Evolutionary conservation across 2,797 vertebrate species (phyloP).

Genomic region (Semaprochilodus insignis): DNA sequence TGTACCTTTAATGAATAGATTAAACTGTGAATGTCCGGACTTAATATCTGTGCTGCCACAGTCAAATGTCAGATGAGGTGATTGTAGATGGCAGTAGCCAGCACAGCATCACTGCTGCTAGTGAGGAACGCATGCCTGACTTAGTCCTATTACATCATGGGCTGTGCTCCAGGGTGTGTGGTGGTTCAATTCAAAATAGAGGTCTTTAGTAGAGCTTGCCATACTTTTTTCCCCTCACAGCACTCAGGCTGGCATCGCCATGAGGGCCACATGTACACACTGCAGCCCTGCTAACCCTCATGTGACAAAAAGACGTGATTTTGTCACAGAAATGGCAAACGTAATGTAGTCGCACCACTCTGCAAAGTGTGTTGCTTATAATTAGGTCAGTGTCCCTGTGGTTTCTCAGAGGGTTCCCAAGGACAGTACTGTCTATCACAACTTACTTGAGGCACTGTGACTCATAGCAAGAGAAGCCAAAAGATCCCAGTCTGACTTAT

Average conservation of each 20-base stretch:
- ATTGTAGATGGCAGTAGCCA: neutral
- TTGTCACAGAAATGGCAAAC: conserved; percentile 8
- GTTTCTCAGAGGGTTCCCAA: conserved; percentile 28
- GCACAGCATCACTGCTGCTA: conserved; percentile 33
- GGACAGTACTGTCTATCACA: conserved; percentile 14
- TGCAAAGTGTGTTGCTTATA: conserved; percentile 14
- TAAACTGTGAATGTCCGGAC: neutral
- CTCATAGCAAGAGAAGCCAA: conserved; percentile 25
- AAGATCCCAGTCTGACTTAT: conserved; percentile 28
- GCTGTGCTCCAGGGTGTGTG: conserved; percentile 28
- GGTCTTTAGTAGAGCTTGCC: conserved; percentile 33
- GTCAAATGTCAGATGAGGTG: neutral
- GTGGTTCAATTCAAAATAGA: conserved; percentile 40
- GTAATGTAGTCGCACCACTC: neutral
- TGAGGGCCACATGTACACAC: neutral
- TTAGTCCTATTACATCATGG: conserved; percentile 19
- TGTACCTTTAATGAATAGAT: neutral
- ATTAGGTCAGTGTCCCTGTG: conserved; percentile 33
- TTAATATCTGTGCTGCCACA: neutral
- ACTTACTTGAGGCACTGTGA: conserved; percentile 23
- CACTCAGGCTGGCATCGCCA: conserved; percentile 23
- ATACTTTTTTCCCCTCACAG: conserved; percentile 14
- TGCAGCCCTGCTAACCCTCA: neutral
- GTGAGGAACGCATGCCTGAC: conserved; percentile 38
- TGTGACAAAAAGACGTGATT: neutral